A percentile compares a stretch with the other conserved stretches of the same genome.
Conservation (phyloP, 1,140 invertebrate genomes). For the Drosophila varians region DNA sequence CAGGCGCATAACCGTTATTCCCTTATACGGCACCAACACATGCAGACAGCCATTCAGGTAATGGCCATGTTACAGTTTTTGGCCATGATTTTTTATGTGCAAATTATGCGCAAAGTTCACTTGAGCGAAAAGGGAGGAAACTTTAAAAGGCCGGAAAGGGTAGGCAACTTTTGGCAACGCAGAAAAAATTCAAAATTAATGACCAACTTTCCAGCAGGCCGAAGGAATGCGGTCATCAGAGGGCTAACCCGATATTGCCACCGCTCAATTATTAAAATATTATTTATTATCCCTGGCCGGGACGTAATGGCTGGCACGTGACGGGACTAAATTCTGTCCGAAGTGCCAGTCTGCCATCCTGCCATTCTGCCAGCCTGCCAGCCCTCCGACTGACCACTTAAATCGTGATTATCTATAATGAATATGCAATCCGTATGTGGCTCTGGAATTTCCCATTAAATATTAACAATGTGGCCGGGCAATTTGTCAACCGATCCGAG, state of each 20-base stretch:
- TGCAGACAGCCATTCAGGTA: constrained; percentile 53
- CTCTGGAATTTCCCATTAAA: constrained; percentile 51
- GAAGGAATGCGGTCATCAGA: neutral
- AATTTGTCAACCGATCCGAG: constrained; percentile 49
- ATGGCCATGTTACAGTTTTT: constrained; percentile 61
- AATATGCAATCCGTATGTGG: constrained; percentile 63
- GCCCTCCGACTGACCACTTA: constrained; percentile 57
- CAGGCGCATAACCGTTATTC: constrained; percentile 31
- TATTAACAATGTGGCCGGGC: constrained; percentile 41
- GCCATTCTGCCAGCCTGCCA: too few relatives aligned
- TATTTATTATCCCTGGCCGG: constrained; percentile 62
- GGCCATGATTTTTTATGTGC: constrained; percentile 69
- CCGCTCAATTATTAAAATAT: constrained; percentile 69
- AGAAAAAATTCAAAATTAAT: constrained; percentile 76
- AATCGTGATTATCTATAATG: constrained; percentile 74
- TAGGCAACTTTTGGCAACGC: neutral
- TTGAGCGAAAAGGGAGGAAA: neutral
- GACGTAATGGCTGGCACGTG: constrained; percentile 63
- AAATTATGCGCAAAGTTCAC: constrained; percentile 71
- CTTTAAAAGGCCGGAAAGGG: neutral
- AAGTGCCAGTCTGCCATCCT: neutral
- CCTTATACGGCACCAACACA: neutral
- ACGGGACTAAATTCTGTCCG: constrained; percentile 12
- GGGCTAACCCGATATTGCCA: constrained; percentile 6
- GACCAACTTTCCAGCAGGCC: neutral